Evolutionary conservation across 1,140 invertebrate genomes (phyloP), one percentile per base, ranked within the genome.

Genomic region (Hirudo medicinalis): DNA sequence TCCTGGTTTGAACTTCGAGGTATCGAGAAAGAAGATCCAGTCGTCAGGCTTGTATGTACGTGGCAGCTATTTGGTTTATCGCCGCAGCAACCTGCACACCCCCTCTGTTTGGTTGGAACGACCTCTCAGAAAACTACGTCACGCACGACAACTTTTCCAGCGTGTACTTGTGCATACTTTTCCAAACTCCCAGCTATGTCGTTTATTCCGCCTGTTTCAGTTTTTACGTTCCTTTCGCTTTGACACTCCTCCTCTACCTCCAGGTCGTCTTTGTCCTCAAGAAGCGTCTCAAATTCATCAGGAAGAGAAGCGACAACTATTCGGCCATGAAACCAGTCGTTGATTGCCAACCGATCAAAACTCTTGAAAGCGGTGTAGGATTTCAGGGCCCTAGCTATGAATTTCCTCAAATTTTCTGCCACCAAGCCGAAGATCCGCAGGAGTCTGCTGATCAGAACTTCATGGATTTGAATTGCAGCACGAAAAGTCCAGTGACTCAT

Each of bases 201-300:
- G 84, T 99, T 67, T 98, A 92, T 82, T 94, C 91, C 6, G 92
- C 93, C 2, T 86, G 94, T 29, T 92, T 93, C 13, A 94, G 92
- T 69, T 97, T 97, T 86, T 94, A 93, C 81, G 89, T 97, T 76
- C 94, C 94, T 17, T 93, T 94, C 88, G 87, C 93, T 75, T 89
- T 97, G 53, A 96, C 97, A 90, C 84, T 95, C 69, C 94, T 96
- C 85, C 91, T 97, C 83, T 97, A 97, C 83, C 92, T 91, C 86
- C 86, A 91, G 74, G 97, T 97, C 76, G 97, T 97, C 83, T 87
- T 89, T 71, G 92, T 79, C 36, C 75, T 83, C 27, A 72, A 75
- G 32, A 67, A 71, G n/a, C 71, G 75, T 29, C 60, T 67, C 17
- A 60, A 67, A n/a, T 54, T 36, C n/a, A 70, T 74, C 27, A 36